Conservation (phyloP, 2,888 invertebrate genomes). For the Acanthococcus lagerstroemiae region DNA sequence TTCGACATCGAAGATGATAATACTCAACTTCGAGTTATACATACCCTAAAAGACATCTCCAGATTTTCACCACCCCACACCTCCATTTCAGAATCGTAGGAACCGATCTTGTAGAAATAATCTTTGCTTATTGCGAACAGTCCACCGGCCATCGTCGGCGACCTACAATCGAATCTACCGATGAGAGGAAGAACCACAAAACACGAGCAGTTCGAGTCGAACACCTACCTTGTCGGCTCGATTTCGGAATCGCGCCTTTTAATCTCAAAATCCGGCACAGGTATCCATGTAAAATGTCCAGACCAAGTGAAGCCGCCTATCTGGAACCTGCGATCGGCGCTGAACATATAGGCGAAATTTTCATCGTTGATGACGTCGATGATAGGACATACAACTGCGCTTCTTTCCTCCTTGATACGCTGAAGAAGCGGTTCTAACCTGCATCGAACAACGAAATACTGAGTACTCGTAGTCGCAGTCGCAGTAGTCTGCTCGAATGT, state of each 20-base stretch:
- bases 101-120: slow-evolving; percentile 93
- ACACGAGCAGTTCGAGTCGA: background rate
- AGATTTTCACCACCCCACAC: slow-evolving; percentile 97
- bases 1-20: no score
- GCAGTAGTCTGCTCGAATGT: no score
- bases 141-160: slow-evolving; percentile 98
- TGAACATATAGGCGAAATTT: slow-evolving; percentile 36
- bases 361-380: slow-evolving; percentile 84
- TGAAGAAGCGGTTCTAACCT: slow-evolving; percentile 78
- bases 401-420: slow-evolving; percentile 67
- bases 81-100: slow-evolving; percentile 93
- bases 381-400: slow-evolving; percentile 80
- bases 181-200: background rate
- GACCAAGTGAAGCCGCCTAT: slow-evolving; percentile 77
- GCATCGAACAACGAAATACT: no score
- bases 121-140: slow-evolving; percentile 84
- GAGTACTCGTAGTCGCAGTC: no score
- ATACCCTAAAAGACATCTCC: slow-evolving; percentile 91
- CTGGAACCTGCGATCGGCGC: slow-evolving; percentile 45
- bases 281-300: slow-evolving; percentile 90
- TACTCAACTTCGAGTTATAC: no score
- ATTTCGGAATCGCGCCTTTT: slow-evolving; percentile 50
- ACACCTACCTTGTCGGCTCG: slow-evolving; percentile 52
- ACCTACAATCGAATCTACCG: slow-evolving; percentile 43
- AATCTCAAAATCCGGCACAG: slow-evolving; percentile 56